Percentiles rank a stretch among this genome's conserved stretches.
These are phyloP conservation scores for Protaetia brevitarsis DNA, from an alignment of 1,140 invertebrate species.

Conservation along the genomic window DNA sequence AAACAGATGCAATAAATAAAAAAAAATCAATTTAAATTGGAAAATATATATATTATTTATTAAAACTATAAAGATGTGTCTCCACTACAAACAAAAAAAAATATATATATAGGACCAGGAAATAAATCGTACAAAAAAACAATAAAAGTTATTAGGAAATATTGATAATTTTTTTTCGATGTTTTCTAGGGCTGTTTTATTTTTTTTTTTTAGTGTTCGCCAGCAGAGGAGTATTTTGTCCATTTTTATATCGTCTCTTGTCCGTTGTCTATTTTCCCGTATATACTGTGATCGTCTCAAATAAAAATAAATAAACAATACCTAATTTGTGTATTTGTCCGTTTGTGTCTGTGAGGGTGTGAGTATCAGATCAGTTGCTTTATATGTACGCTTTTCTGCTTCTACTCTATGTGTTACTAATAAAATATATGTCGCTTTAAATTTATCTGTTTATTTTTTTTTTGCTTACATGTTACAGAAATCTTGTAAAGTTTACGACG, in stretches of 20 bases:
- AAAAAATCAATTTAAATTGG: too few species aligned
- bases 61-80: constrained; percentile 40
- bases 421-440: constrained; percentile 18
- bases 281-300: constrained; percentile 24
- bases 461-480: background rate
- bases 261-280: constrained; percentile 22
- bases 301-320: background rate
- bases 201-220: constrained; percentile 30
- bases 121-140: too few species aligned
- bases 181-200: constrained; percentile 32
- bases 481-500: background rate
- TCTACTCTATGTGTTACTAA: constrained; percentile 2
- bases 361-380: constrained; percentile 27
- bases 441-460: background rate
- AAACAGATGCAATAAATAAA: too few species aligned
- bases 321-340: constrained; percentile 25
- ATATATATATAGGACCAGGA: too few species aligned
- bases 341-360: constrained; percentile 27
- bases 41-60: background rate
- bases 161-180: constrained; percentile 13
- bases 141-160: background rate
- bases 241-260: constrained; percentile 32
- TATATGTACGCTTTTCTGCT: constrained; percentile 17
- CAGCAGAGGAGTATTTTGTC: constrained; percentile 35
- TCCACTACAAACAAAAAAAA: constrained; percentile 29